Evolutionary conservation across 2,888 invertebrate genomes (phyloP).

Genomic region (Pachliopta kotzebuea): DNA sequence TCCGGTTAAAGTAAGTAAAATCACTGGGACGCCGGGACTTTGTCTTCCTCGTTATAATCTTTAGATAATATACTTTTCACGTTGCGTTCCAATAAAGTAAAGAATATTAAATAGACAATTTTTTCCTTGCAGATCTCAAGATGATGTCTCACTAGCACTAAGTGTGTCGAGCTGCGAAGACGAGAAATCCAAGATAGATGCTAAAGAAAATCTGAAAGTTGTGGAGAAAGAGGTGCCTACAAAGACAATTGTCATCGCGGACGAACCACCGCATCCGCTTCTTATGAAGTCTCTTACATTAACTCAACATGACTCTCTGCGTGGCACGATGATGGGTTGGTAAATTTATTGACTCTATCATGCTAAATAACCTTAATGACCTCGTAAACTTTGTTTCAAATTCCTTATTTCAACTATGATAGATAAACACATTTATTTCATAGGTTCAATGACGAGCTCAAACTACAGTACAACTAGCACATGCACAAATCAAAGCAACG

Average conservation of each 20-base stretch:
- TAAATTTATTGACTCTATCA: constrained; percentile 4
- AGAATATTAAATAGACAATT: background rate
- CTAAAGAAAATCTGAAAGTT: constrained; percentile 44
- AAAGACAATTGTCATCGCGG: constrained; percentile 66
- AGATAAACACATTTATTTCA: background rate
- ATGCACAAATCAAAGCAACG: constrained; percentile 71
- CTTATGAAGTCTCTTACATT: constrained; percentile 73
- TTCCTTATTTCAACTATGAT: background rate
- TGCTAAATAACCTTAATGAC: background rate
- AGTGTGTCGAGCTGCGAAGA: constrained; percentile 78
- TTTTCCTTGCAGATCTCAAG: constrained; percentile 65
- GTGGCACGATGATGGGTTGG: constrained; percentile 73
- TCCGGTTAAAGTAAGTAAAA: no score
- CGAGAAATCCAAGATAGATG: constrained; percentile 67
- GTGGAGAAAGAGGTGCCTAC: constrained; percentile 55
- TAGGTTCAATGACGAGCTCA: constrained; percentile 77
- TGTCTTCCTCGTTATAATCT: no score
- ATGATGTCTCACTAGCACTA: constrained; percentile 72
- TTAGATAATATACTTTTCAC: no score
- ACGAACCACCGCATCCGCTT: constrained; percentile 72
- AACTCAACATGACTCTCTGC: constrained; percentile 67
- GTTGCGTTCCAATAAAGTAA: background rate
- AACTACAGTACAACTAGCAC: constrained; percentile 77
- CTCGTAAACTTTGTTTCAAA: no score
- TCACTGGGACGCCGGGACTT: no score